phyloP scores from a whole-genome alignment of 1,140 invertebrate genomes.

The Condylostylus longicornis region DNA sequence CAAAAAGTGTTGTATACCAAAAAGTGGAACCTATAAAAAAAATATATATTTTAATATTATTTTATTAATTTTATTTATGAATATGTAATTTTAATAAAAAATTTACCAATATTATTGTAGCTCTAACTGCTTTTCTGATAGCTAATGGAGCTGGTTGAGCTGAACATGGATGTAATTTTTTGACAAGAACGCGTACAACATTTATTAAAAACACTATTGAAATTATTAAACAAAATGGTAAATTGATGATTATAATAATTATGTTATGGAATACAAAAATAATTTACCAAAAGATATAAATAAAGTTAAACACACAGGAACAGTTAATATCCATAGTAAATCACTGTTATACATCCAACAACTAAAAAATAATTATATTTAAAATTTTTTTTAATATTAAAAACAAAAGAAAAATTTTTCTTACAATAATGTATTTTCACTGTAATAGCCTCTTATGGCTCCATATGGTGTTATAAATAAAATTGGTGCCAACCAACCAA shows the following conservation, averaged over 20 bases:
- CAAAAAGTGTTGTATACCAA: conserved; percentile 65
- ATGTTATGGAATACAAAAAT: conserved; percentile 1
- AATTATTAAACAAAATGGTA: conserved; percentile 13
- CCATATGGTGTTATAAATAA: conserved; percentile 47
- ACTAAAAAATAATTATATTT: conserved; percentile 32
- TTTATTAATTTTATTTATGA: background rate
- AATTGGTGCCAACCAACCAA: conserved; percentile 64
- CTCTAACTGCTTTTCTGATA: conserved; percentile 40
- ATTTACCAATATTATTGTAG: conserved; percentile 58
- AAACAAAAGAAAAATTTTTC: conserved; percentile 18
- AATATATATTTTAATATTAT: background rate
- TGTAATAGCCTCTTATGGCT: conserved; percentile 37
- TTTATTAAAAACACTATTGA: conserved; percentile 71
- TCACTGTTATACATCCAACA: conserved; percentile 59
- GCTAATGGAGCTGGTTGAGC: conserved; percentile 37
- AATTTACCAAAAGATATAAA: conserved; percentile 33
- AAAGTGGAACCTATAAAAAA: conserved; percentile 38
- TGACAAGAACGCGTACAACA: conserved; percentile 66
- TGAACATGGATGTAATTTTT: conserved; percentile 57
- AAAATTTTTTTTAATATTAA: background rate
- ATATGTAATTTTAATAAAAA: background rate
- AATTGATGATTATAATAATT: background rate
- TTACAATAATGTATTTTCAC: conserved; percentile 45
- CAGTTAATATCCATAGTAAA: conserved; percentile 47
- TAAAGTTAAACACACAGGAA: conserved; percentile 53